Conservation (phyloP, 2,113 vertebrate species). For the Sturnira hondurensis region DNA sequence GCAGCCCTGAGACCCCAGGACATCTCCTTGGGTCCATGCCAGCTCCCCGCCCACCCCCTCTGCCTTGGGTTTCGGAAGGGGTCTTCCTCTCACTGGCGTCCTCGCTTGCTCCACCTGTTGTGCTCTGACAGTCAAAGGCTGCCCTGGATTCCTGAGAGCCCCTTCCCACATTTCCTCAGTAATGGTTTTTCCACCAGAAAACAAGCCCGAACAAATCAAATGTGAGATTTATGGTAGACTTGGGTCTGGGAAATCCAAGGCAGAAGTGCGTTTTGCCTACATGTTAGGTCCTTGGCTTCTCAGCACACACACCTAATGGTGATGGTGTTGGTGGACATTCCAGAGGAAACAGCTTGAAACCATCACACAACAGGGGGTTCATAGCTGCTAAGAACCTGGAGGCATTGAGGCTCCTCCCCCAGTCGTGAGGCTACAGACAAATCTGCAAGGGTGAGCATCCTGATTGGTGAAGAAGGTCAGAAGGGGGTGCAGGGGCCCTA, state of each 20-base stretch:
- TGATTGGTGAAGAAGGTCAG: background rate
- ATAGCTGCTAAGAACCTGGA: background rate
- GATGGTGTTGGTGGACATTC: background rate
- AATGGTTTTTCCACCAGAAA: background rate
- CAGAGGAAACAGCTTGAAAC: slow-evolving; percentile 27
- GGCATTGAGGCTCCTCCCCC: background rate
- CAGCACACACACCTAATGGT: background rate
- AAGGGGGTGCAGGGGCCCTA: background rate
- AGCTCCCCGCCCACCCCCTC: accelerated
- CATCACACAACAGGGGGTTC: background rate
- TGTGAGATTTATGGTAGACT: background rate
- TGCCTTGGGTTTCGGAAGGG: background rate
- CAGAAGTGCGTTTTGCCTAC: background rate
- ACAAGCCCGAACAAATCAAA: background rate
- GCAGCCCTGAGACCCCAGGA: background rate
- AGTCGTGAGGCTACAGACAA: background rate
- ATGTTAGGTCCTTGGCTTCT: background rate
- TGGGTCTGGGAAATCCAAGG: background rate
- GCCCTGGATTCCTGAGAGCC: background rate
- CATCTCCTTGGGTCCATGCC: background rate
- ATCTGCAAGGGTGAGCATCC: background rate
- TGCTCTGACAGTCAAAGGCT: background rate
- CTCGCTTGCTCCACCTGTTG: background rate
- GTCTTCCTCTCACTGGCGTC: background rate
- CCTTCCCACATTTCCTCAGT: background rate